Base-by-base conservation (phyloP, 1,140 invertebrate genomes). In the Heliconius congener region DNA sequence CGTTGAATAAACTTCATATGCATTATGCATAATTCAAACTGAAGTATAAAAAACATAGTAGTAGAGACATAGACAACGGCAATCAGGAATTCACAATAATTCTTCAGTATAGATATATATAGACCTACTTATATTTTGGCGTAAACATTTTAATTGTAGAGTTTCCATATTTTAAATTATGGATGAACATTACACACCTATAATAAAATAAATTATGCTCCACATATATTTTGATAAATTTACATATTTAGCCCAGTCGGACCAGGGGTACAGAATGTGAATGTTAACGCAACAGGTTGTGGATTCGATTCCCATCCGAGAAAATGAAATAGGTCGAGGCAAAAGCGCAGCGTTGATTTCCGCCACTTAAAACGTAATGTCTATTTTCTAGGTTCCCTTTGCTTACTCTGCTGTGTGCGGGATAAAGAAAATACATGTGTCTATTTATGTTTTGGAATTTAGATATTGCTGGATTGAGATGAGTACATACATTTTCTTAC, bases 121-220 rank as follows among this genome's bases (percentile, higher is more conserved):
- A 23, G 23, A 66, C 60, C 27, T 66, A 66, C 60, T 66, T 66
- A 66, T 66, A n/a, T 66, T 66, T 66, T 66, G 60, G 60, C 60
- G 60, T 66, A 66, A 66, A 66, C 60, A 66, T 30, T 66, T 66
- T 66, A 66, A 66, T 66, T 66, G 60, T 66, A 66, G 55, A 55
- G 57, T 27, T 66, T 66, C 60, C 60, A 66, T 66, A 66, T 66
- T 66, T 66, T 66, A 27, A 66, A n/a, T 66, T 66, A 66, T 66
- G 60, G 60, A 66, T 66, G 60, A 50, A 73, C 72, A 23, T 13
- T 27, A 50, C 23, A 50, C 27, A 27, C 13, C 37, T 73, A n/a
- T 8, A 73, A 13, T 42, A 73, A 52, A 52, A 52, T 52, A 52
- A 52, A 6, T 5, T 52, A 52, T 2, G 9, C n/a, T 57, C 0